phyloP scores from a whole-genome alignment of 2,797 vertebrate genomes.

The Lepus oiostolus region DNA sequence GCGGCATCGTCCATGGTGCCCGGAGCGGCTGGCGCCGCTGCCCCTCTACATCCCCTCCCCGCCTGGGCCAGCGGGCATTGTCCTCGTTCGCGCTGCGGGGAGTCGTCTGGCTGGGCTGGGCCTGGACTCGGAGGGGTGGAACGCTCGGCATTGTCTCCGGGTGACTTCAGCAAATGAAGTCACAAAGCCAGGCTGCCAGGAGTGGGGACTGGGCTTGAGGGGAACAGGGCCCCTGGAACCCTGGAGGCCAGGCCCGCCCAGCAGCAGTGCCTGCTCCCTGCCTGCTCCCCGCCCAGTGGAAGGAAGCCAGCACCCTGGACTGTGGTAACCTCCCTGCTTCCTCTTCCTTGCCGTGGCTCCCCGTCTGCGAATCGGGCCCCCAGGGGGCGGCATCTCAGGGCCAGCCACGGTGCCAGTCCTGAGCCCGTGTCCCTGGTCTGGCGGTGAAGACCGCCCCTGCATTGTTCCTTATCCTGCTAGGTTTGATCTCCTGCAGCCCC shows the following conservation, averaged over 20 bases:
- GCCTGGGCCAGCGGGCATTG: conserved; percentile 46
- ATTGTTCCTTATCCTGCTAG: background rate
- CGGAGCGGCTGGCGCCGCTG: background rate
- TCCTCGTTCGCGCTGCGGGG: conserved; percentile 68
- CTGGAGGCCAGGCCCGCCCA: conserved; percentile 5
- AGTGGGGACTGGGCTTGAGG: conserved; percentile 33
- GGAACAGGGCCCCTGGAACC: conserved; percentile 23
- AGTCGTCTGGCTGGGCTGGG: conserved; percentile 65
- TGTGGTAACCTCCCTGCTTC: background rate
- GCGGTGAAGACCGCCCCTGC: background rate
- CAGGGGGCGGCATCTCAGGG: background rate
- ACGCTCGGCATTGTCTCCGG: conserved; percentile 72
- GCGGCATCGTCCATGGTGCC: conserved; percentile 69
- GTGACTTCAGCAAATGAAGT: conserved; percentile 83
- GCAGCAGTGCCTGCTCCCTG: background rate
- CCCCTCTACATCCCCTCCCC: conserved; percentile 70
- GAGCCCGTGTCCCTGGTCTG: background rate
- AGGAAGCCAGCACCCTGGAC: conserved; percentile 10
- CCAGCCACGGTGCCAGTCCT: background rate
- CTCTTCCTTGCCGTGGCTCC: background rate
- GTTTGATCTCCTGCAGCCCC: background rate
- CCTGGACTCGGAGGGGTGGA: conserved; percentile 67
- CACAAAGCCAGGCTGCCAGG: conserved; percentile 74
- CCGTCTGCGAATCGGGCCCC: background rate
- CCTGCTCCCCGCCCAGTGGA: background rate